Percentiles rank a stretch among this genome's conserved stretches.
Evolutionary conservation across 2,113 vertebrate species (phyloP).

Genomic region (Rhinogobius similis): DNA sequence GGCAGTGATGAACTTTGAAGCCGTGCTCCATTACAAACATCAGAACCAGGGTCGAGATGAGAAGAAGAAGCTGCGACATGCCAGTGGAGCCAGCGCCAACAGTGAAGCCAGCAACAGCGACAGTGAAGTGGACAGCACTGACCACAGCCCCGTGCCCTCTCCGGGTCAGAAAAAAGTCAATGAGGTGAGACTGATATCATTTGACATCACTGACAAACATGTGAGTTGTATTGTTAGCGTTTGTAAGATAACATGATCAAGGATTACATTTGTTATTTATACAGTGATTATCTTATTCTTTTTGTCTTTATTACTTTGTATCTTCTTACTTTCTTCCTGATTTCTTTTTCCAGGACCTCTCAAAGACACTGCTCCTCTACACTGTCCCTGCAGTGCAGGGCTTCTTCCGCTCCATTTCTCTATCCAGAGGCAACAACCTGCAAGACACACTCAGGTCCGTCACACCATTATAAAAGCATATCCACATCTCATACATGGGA

Average conservation of each 20-base stretch:
- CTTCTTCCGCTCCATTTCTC: slow-evolving; percentile 96
- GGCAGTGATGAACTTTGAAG: slow-evolving; percentile 99
- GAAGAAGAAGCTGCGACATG: slow-evolving; percentile 91
- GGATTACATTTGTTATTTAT: too few relatives aligned
- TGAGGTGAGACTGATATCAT: slow-evolving; percentile 78
- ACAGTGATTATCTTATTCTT: too few relatives aligned
- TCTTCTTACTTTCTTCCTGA: not conserved
- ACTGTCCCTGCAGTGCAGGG: slow-evolving; percentile 98
- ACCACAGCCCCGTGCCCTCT: slow-evolving; percentile 92
- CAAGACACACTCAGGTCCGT: slow-evolving; percentile 95
- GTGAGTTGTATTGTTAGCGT: not conserved
- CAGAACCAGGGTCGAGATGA: slow-evolving; percentile 92
- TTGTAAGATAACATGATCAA: not conserved
- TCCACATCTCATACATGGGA: not conserved
- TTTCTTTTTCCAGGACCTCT: slow-evolving; percentile 83
- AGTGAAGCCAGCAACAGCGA: slow-evolving; percentile 96
- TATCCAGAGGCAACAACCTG: slow-evolving; percentile 96
- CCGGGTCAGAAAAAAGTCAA: slow-evolving; percentile 93
- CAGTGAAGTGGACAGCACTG: slow-evolving; percentile 89
- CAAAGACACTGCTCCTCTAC: slow-evolving; percentile 93
- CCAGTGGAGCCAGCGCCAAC: slow-evolving; percentile 87
- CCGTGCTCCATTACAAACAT: slow-evolving; percentile 97
- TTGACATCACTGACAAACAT: not conserved
- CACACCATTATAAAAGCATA: not conserved
- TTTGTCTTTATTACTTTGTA: too few relatives aligned